phyloP scores from a whole-genome alignment of 2,113 vertebrate species.

The Dicaeum eximium region DNA sequence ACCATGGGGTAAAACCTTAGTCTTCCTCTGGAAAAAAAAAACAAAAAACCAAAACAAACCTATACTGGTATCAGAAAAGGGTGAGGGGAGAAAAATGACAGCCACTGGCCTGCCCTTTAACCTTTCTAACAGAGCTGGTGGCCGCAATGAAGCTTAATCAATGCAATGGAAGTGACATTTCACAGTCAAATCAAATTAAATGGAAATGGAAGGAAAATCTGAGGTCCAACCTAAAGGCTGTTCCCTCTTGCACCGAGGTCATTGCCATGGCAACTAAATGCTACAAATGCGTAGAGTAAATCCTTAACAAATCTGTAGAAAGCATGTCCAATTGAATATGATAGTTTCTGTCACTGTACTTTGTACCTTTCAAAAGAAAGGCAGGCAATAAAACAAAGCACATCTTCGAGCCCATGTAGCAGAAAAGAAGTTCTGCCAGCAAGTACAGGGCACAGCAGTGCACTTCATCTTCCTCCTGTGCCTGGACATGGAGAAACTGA shows the following conservation, averaged over 20 bases:
- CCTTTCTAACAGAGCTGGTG: constrained; percentile 78
- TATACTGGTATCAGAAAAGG: constrained; percentile 67
- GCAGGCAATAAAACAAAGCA: constrained; percentile 14
- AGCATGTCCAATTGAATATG: constrained; percentile 74
- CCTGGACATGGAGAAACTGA: not conserved
- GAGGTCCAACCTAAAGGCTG: constrained; percentile 80
- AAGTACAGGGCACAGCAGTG: not conserved
- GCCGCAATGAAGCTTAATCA: constrained; percentile 86
- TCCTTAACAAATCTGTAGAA: constrained; percentile 75
- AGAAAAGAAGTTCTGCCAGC: constrained; percentile 9
- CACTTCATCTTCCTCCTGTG: not conserved
- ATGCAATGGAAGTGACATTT: constrained; percentile 92
- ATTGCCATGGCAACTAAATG: constrained; percentile 75
- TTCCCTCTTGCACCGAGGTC: constrained; percentile 76
- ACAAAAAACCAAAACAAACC: not conserved
- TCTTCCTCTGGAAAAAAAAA: not conserved
- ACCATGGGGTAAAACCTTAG: constrained; percentile 19
- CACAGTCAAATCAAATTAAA: constrained; percentile 94
- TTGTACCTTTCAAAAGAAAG: constrained; percentile 35
- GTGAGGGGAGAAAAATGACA: constrained; percentile 50
- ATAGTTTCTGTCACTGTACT: constrained; percentile 65
- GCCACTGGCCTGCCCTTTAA: constrained; percentile 73
- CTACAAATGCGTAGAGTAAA: constrained; percentile 73
- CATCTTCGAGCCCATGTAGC: not conserved
- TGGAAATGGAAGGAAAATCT: constrained; percentile 87